phyloP scores from a whole-genome alignment of 1,140 invertebrate genomes.

The Galleria mellonella region DNA sequence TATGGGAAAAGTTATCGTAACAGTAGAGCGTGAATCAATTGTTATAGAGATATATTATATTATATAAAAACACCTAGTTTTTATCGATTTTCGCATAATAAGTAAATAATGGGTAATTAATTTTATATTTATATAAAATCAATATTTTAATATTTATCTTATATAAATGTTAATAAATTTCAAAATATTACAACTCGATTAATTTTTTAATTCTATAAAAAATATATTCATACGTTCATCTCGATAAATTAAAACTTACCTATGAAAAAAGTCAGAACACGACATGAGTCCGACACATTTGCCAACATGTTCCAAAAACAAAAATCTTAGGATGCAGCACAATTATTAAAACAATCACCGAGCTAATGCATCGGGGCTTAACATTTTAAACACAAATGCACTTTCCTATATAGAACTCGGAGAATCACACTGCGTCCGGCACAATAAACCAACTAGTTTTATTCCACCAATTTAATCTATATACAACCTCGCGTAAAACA shows the following conservation, averaged over 20 bases:
- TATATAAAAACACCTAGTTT: too few relatives aligned
- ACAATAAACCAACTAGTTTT: neutral
- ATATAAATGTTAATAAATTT: too few relatives aligned
- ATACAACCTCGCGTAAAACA: too few relatives aligned
- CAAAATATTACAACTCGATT: neutral
- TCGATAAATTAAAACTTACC: constrained; percentile 31
- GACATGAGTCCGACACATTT: constrained; percentile 19
- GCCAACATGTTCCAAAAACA: constrained; percentile 19
- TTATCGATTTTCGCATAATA: too few relatives aligned
- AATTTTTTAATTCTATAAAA: constrained; percentile 4
- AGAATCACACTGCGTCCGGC: constrained; percentile 1
- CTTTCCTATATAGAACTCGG: constrained; percentile 6
- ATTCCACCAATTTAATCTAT: too few relatives aligned
- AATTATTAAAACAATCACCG: constrained; percentile 10
- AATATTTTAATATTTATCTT: too few relatives aligned
- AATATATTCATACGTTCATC: neutral
- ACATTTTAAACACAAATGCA: constrained; percentile 21
- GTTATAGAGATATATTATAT: too few relatives aligned
- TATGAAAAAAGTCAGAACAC: constrained; percentile 43
- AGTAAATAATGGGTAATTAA: too few relatives aligned
- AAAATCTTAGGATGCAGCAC: neutral
- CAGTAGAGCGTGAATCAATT: too few relatives aligned
- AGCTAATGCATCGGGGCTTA: constrained; percentile 7
- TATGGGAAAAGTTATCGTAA: too few relatives aligned
- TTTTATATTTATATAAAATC: too few relatives aligned